Percentiles rank a stretch among this genome's conserved stretches.
Conservation (phyloP, 1,140 invertebrate species). For the Calephelis virginiensis region DNA sequence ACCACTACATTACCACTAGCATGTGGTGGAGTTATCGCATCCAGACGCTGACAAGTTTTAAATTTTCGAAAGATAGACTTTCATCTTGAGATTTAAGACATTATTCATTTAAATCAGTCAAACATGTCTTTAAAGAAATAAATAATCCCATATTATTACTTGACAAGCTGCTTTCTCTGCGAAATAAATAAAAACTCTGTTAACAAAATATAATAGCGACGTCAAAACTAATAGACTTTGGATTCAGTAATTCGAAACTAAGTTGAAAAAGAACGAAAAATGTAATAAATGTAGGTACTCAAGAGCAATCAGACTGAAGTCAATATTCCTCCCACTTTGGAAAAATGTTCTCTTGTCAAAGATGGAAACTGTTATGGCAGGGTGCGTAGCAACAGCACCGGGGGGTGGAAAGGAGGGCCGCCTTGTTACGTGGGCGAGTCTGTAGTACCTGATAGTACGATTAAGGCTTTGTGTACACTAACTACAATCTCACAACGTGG, state of each 20-base stretch:
- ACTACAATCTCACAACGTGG: not conserved
- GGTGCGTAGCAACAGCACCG: conserved; percentile 46
- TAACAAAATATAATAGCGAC: too few species aligned
- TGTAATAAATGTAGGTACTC: not conserved
- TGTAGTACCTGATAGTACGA: conserved; percentile 74
- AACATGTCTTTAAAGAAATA: too few species aligned
- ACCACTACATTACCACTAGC: too few species aligned
- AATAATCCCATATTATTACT: too few species aligned
- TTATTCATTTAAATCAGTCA: too few species aligned
- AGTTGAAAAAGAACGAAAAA: conserved; percentile 7
- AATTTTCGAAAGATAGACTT: too few species aligned
- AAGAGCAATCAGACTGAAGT: conserved; percentile 22
- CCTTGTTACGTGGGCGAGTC: conserved; percentile 70
- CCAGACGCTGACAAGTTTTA: too few species aligned
- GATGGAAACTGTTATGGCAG: conserved; percentile 14
- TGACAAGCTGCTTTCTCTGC: too few species aligned
- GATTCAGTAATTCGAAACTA: not conserved
- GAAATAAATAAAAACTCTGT: too few species aligned
- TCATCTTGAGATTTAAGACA: too few species aligned
- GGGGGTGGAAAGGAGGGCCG: conserved; percentile 32
- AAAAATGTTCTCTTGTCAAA: conserved; percentile 29
- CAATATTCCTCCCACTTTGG: conserved; percentile 17
- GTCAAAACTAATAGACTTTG: not conserved
- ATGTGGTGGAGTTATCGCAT: too few species aligned
- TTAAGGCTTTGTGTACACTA: conserved; percentile 27